phyloP scores from a whole-genome alignment of 2,888 invertebrate genomes.

The Venustoraphidia nigricollis region DNA sequence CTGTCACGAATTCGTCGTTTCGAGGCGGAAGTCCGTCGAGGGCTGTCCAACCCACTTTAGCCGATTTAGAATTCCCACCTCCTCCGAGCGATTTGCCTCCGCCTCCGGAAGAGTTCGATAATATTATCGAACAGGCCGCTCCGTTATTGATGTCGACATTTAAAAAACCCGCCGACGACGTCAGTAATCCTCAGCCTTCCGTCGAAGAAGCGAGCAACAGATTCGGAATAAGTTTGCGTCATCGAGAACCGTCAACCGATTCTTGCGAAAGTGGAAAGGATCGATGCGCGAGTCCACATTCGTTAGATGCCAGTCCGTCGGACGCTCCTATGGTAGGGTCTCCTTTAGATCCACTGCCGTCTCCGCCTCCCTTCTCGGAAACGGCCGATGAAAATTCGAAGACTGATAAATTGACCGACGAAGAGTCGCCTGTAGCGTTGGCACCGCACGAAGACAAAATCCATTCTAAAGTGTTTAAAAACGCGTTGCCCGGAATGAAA shows the following conservation, averaged over 20 bases:
- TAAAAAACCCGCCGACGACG: conserved; percentile 30
- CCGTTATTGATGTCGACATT: conserved; percentile 23
- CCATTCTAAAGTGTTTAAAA: conserved; percentile 28
- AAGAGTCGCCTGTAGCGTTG: conserved; percentile 7
- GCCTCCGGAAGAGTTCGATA: conserved; percentile 49
- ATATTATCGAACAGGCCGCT: conserved; percentile 19
- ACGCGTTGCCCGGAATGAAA: conserved; percentile 45
- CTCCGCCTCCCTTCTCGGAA: conserved; percentile 22
- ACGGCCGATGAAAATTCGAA: conserved; percentile 7
- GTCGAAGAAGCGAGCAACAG: conserved; percentile 57
- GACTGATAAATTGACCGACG: conserved; percentile 1
- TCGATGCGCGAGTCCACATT: conserved; percentile 25
- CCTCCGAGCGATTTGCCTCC: conserved; percentile 69
- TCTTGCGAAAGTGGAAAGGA: conserved; percentile 38
- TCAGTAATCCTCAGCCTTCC: conserved; percentile 46
- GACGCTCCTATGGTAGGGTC: conserved; percentile 33
- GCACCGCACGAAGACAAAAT: conserved; percentile 21
- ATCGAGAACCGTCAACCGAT: conserved; percentile 45
- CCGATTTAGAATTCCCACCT: conserved; percentile 78
- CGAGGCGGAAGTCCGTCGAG: conserved; percentile 51
- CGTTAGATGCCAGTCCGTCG: conserved; percentile 26
- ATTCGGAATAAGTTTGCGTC: conserved; percentile 52
- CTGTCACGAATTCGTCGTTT: conserved; percentile 19
- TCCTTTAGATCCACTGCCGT: conserved; percentile 27
- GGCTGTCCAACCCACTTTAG: conserved; percentile 54